Percentiles rank a stretch among this genome's conserved stretches.
phyloP scores from a whole-genome alignment of 2,113 vertebrate genomes.

The Carassius carassius region DNA sequence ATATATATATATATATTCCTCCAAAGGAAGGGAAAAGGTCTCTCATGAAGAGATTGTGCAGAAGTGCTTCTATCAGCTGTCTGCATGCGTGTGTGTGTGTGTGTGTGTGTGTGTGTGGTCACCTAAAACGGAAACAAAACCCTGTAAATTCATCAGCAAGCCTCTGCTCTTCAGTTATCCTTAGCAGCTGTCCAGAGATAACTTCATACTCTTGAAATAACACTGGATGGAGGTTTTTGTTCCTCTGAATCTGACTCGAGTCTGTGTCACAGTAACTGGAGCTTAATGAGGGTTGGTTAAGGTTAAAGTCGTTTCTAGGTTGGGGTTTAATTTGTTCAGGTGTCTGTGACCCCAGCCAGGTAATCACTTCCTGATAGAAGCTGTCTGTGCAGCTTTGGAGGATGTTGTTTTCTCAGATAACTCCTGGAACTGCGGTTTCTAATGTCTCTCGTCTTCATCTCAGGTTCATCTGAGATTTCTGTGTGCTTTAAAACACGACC shows the following conservation, averaged over 20 bases:
- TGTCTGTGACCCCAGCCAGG: slow-evolving; percentile 4
- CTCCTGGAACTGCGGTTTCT: neutral
- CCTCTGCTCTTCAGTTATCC: slow-evolving; percentile 11
- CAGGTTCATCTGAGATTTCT: neutral
- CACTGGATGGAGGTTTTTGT: neutral
- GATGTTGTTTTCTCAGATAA: neutral
- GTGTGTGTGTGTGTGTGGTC: neutral
- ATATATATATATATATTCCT: no score
- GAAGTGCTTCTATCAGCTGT: slow-evolving; percentile 8
- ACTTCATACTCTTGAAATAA: slow-evolving; percentile 59
- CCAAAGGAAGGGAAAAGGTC: neutral
- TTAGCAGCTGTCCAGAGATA: slow-evolving; percentile 58
- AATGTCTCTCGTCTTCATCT: neutral
- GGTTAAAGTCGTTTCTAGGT: neutral
- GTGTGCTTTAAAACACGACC: accelerated
- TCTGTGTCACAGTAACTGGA: neutral
- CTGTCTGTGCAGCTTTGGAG: neutral
- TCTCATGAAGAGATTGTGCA: neutral
- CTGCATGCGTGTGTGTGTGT: neutral
- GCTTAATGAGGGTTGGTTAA: neutral
- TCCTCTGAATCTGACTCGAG: neutral
- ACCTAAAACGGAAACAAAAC: slow-evolving; percentile 18
- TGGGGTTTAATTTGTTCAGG: neutral
- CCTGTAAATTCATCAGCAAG: neutral
- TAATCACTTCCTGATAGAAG: neutral